Evolutionary conservation across 1,140 invertebrate species (phyloP).

Genomic region (Streblospio benedicti): DNA sequence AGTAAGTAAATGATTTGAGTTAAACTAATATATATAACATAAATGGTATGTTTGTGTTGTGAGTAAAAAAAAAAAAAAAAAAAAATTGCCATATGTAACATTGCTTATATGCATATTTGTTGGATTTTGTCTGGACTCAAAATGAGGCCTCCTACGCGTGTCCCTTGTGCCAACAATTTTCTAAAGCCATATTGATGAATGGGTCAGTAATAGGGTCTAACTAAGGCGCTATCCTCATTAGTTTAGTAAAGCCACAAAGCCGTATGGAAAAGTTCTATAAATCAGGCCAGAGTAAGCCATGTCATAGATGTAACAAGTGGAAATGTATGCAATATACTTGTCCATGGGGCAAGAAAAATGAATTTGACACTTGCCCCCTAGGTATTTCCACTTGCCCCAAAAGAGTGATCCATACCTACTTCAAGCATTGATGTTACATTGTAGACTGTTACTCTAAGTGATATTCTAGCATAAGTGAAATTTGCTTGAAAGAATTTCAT

Average conservation of each 20-base stretch:
- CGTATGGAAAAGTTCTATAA: too few relatives aligned
- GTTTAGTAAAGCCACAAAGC: too few relatives aligned
- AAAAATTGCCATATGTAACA: background rate
- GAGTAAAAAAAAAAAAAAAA: background rate
- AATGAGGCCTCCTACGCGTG: background rate
- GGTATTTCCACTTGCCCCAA: background rate
- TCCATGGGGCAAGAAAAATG: background rate
- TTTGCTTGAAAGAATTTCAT: background rate
- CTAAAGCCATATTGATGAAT: too few relatives aligned
- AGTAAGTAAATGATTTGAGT: slow-evolving; percentile 54
- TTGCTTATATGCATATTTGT: background rate
- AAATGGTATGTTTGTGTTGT: too few relatives aligned
- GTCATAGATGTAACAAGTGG: too few relatives aligned
- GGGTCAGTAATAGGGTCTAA: too few relatives aligned
- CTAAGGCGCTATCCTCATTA: too few relatives aligned
- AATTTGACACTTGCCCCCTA: background rate
- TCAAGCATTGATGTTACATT: background rate
- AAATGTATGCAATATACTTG: too few relatives aligned
- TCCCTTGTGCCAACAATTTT: background rate
- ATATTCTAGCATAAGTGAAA: background rate
- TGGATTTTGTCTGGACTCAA: background rate
- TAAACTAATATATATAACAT: too few relatives aligned
- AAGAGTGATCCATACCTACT: background rate
- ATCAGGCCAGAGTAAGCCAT: too few relatives aligned
- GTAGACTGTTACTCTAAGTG: background rate